A percentile compares a stretch with the other conserved stretches of the same genome.
phyloP scores from a whole-genome alignment of 2,797 vertebrate species.

The Aythya fuligula region DNA sequence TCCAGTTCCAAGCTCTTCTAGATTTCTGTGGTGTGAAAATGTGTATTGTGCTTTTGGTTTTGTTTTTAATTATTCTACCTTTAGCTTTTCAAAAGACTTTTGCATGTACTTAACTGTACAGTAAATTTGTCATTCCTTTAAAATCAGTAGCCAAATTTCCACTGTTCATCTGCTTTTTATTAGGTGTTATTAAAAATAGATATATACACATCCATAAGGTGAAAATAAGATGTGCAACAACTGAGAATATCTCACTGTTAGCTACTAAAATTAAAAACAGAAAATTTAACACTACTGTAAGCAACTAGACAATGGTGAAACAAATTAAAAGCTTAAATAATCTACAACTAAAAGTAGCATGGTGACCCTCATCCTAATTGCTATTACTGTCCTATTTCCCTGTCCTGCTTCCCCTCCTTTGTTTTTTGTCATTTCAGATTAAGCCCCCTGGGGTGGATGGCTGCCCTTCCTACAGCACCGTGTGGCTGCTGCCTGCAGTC shows the following conservation, averaged over 20 bases:
- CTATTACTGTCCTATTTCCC: not conserved
- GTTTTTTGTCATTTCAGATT: not conserved
- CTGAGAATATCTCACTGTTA: not conserved
- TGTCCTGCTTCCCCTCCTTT: not conserved
- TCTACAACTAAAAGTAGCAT: not conserved
- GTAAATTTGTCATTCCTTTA: not conserved
- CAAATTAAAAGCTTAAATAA: not conserved
- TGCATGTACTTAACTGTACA: not conserved
- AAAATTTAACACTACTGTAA: not conserved
- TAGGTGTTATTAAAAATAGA: not conserved
- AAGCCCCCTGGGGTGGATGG: not conserved
- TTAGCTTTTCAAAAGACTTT: not conserved
- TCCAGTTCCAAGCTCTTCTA: not conserved
- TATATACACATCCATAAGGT: not conserved
- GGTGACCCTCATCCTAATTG: not conserved
- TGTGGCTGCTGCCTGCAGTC: not conserved
- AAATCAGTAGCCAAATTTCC: not conserved
- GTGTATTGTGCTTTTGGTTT: not conserved
- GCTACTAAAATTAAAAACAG: not conserved
- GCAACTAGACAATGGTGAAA: not conserved
- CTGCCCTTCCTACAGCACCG: not conserved
- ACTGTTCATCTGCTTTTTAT: not conserved
- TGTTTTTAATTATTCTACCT: not conserved
- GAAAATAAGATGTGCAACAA: not conserved
- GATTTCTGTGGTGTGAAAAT: not conserved